Evolutionary conservation across 2,797 vertebrate species (phyloP), one percentile per base, ranked within the genome.

Genomic region (Lepus oiostolus): DNA sequence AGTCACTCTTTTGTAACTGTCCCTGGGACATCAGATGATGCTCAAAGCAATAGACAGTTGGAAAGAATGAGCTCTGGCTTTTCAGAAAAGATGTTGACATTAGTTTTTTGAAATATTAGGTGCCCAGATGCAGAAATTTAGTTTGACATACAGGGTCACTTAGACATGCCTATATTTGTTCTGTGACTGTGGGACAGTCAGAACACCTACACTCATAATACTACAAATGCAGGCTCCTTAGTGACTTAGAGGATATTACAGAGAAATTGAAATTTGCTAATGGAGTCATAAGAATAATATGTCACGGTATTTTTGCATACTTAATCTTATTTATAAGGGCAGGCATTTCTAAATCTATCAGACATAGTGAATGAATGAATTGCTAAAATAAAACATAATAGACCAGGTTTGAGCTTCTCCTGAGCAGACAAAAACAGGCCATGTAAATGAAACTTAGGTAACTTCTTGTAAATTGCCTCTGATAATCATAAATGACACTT

Each of bases 311-410:
- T 91, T 89, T 81, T 75, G 50, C 12, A 77, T 62, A 68, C 2
- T 90, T 94, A 71, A 58, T n/a, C 32, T 80, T 86, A 79, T 88
- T 88, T 80, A 32, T 54, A 85, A 60, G 13, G 70, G 2, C 3
- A 68, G 28, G 11, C 8, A 85, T 95, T 95, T 75, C 65, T 68
- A 58, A 88, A 50, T 81, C 10, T 77, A 91, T 74, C 22, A 87
- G 58, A 89, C 8, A 84, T 14, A 85, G 38, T 30, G 38, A 85
- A 74, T 72, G 60, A 83, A 84, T 90, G 19, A 30, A 63, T 74
- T 50, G n/a, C 62, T 82, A 50, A 62, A 60, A 60, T 35, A 80
- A 80, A 90, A 81, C 81, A 71, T 42, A 30, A 30, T 42, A 50
- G 38, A 50, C 4, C 30, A 82, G 35, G 16, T 16, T 90, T 80